Conservation (phyloP, 2,113 vertebrate species). For the Dasyurus viverrinus region DNA sequence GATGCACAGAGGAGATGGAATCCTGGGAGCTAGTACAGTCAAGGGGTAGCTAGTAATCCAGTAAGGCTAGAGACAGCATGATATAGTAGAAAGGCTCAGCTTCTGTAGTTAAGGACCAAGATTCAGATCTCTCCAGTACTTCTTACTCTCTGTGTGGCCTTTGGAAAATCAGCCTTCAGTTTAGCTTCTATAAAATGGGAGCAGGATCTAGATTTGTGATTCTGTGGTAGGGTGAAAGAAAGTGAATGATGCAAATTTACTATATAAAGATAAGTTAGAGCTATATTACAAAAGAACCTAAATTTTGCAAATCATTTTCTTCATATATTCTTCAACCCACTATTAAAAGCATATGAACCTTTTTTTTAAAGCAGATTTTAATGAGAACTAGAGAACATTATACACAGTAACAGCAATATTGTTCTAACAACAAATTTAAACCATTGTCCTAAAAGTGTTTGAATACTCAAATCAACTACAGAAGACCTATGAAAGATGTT, state of each 20-base stretch:
- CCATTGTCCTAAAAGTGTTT: neutral
- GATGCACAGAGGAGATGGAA: neutral
- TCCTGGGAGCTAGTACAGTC: neutral
- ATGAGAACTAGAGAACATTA: neutral
- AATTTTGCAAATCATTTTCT: slow-evolving; percentile 35
- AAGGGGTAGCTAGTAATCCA: neutral
- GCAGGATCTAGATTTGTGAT: neutral
- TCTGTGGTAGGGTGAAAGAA: neutral
- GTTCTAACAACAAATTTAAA: neutral
- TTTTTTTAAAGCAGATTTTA: neutral
- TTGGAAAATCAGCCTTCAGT: neutral
- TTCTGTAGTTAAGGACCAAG: neutral
- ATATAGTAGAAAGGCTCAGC: neutral
- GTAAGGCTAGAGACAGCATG: neutral
- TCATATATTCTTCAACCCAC: neutral
- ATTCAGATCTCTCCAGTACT: neutral
- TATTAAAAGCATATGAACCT: neutral
- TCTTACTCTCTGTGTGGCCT: neutral
- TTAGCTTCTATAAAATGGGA: neutral
- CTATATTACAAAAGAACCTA: neutral
- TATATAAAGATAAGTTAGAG: neutral
- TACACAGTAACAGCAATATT: neutral
- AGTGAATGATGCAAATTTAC: neutral
- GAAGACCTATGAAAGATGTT: neutral
- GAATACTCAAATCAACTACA: neutral